Evolutionary conservation across 2,888 invertebrate genomes (phyloP).

Genomic region (Itoplectis maculator): DNA sequence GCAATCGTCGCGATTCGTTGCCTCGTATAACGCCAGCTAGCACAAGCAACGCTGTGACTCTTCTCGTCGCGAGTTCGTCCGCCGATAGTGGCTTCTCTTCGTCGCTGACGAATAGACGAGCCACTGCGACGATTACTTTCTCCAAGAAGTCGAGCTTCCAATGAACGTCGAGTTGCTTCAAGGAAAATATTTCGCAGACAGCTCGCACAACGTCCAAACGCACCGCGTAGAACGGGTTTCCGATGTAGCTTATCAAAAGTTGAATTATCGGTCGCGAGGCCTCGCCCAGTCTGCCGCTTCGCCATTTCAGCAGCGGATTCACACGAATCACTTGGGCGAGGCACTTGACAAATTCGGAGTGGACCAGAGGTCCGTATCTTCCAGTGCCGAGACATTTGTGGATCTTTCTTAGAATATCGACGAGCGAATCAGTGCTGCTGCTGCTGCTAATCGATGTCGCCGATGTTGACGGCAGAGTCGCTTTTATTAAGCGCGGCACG

Average conservation of each 20-base stretch:
- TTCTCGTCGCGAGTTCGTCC: constrained; percentile 87
- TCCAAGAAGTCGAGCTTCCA: constrained; percentile 80
- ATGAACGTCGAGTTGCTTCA: constrained; percentile 67
- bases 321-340: constrained; percentile 81
- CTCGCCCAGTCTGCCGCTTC: constrained; percentile 72
- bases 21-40: constrained; percentile 81
- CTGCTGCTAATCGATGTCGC: constrained; percentile 14
- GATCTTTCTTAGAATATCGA: constrained; percentile 35
- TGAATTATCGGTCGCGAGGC: constrained; percentile 53
- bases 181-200: constrained; percentile 80
- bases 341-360: constrained; percentile 82
- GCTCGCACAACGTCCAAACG: constrained; percentile 83
- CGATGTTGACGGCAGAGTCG: no score
- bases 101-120: constrained; percentile 83
- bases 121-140: constrained; percentile 77
- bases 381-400: constrained; percentile 28
- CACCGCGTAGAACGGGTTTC: constrained; percentile 82
- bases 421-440: constrained; percentile 66
- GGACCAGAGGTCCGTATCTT: constrained; percentile 82
- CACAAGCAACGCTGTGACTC: constrained; percentile 86
- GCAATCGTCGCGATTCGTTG: constrained; percentile 85
- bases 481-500: constrained; percentile 75
- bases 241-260: constrained; percentile 78
- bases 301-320: constrained; percentile 77
- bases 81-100: constrained; percentile 63